These are phyloP conservation scores for Idaea biselata DNA, from an alignment of 2,888 invertebrate genomes.

Conservation along the genomic window DNA sequence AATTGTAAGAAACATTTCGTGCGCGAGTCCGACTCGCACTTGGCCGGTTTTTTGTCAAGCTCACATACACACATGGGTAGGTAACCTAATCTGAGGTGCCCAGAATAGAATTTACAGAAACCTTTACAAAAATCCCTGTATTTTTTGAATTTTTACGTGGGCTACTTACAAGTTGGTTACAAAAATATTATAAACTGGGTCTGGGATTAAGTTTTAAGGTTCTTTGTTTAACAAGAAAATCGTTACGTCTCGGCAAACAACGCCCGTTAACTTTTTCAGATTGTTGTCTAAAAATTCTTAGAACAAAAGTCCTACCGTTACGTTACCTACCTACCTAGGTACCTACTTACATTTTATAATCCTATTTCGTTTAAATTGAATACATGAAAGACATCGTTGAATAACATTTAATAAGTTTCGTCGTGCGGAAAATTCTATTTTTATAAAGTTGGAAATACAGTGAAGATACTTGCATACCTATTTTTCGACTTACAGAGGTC, in stretches of 20 bases:
- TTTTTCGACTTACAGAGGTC: background rate
- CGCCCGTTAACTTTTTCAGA: background rate
- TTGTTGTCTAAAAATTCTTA: background rate
- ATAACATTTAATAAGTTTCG: background rate
- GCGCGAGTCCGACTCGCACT: too few relatives aligned
- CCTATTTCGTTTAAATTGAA: slow-evolving; percentile 2
- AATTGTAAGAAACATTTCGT: too few relatives aligned
- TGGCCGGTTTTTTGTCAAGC: too few relatives aligned
- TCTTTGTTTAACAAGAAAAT: background rate
- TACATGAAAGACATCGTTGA: background rate
- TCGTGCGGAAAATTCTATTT: slow-evolving; percentile 2
- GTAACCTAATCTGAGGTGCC: too few relatives aligned
- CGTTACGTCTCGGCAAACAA: background rate
- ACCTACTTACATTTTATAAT: background rate
- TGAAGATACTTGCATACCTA: background rate
- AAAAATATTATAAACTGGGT: background rate
- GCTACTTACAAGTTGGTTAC: background rate
- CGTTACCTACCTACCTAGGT: too few relatives aligned
- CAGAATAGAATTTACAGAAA: background rate
- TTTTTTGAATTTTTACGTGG: background rate
- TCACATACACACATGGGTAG: too few relatives aligned
- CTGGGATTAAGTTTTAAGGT: slow-evolving; percentile 1
- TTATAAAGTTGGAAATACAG: background rate
- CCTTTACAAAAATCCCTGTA: background rate
- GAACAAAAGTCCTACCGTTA: background rate